phyloP scores from a whole-genome alignment of 2,113 vertebrate species.

The Otis tarda region DNA sequence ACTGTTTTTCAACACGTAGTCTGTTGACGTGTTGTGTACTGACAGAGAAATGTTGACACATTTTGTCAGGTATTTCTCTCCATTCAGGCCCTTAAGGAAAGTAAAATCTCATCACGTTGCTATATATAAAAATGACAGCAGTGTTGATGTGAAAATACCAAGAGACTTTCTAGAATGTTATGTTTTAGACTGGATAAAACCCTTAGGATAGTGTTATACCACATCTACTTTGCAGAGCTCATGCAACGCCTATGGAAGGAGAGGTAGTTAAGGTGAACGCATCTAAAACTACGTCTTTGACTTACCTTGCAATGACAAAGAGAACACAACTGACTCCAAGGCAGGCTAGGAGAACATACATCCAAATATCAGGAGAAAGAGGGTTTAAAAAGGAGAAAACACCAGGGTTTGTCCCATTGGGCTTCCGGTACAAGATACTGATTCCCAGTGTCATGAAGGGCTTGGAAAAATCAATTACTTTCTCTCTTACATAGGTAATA shows the following conservation, averaged over 20 bases:
- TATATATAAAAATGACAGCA: neutral
- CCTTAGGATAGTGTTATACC: neutral
- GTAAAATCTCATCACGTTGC: neutral
- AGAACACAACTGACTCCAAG: slow-evolving; percentile 97
- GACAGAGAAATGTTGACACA: neutral
- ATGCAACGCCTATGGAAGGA: neutral
- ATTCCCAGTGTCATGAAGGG: slow-evolving; percentile 99
- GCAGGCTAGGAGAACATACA: slow-evolving; percentile 96
- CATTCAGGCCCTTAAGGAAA: neutral
- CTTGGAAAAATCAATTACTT: slow-evolving; percentile 98
- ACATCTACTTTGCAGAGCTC: neutral
- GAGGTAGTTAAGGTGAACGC: neutral
- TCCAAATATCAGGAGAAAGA: slow-evolving; percentile 97
- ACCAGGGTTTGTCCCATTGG: slow-evolving; percentile 95
- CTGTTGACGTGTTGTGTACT: neutral
- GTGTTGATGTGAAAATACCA: neutral
- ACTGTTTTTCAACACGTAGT: neutral
- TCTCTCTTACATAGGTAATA: slow-evolving; percentile 96
- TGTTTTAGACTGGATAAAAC: neutral
- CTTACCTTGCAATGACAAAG: slow-evolving; percentile 98
- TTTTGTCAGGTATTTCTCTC: neutral
- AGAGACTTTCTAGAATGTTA: neutral
- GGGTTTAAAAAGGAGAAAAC: slow-evolving; percentile 98
- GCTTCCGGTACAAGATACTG: slow-evolving; percentile 96
- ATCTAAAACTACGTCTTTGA: neutral